Percentiles rank a stretch among this genome's conserved stretches.
Evolutionary conservation across 1,140 invertebrate species (phyloP).

Genomic region (Diploscapter pachys): DNA sequence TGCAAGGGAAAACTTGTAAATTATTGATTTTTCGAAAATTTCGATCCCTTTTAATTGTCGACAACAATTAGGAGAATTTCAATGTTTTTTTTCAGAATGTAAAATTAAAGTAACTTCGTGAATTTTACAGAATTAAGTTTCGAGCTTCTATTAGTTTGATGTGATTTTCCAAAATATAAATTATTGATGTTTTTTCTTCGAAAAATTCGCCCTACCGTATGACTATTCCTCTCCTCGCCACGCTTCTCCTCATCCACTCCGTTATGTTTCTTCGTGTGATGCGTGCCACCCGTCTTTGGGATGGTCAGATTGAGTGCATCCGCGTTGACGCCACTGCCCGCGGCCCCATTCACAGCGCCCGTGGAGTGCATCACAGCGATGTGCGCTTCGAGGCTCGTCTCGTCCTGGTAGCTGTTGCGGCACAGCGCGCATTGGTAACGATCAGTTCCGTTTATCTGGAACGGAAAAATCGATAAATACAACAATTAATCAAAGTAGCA

Average conservation of each 20-base stretch:
- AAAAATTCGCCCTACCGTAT: conserved; percentile 22
- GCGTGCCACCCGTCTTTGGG: not conserved
- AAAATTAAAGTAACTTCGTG: not conserved
- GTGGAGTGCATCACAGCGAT: not conserved
- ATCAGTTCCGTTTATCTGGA: not conserved
- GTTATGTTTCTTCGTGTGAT: not conserved
- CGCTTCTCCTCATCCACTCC: conserved; percentile 23
- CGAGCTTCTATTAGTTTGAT: not conserved
- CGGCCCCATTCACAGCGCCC: too few relatives aligned
- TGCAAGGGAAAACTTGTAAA: conserved; percentile 4
- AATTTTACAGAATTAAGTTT: not conserved
- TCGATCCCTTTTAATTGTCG: not conserved
- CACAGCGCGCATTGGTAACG: conserved; percentile 11
- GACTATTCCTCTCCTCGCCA: conserved; percentile 25
- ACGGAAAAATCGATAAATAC: too few relatives aligned
- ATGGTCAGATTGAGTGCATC: conserved; percentile 2
- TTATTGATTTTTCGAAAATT: not conserved
- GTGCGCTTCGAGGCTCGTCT: conserved; percentile 7
- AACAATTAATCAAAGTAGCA: too few relatives aligned
- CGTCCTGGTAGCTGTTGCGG: not conserved
- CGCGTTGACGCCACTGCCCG: too few relatives aligned
- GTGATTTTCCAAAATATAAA: not conserved
- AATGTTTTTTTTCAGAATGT: not conserved
- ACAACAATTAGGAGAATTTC: not conserved
- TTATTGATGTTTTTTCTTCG: not conserved